Base-by-base conservation (phyloP, 2,888 invertebrate genomes). In the Ectobius pallidus region DNA sequence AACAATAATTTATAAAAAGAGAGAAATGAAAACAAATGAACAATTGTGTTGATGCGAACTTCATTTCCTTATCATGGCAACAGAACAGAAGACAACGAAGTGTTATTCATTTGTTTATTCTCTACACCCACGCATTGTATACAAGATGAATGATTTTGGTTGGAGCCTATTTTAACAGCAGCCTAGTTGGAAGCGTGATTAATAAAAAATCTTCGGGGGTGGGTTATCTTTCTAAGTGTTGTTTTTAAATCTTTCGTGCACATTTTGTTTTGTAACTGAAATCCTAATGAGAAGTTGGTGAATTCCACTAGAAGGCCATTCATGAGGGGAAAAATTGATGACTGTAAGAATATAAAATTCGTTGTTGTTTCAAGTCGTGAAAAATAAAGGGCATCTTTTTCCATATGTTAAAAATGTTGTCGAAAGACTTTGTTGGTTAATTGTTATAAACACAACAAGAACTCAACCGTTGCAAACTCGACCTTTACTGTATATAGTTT, bases 161-260 rank as follows among this genome's bases (percentile, higher is more conserved):
- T 58, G 30, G n/a, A 58, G 58, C 58, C 58, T 58, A 58, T 58
- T 58, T 58, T 32, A 58, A 58, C 32, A 58, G 58, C 58, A 30
- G 58, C 32, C 58, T 58, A 58, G 25, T 55, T 58, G 22, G 32
- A 58, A 58, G 58, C 58, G 30, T 32, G 58, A 30, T 30, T 30
- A 58, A 32, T 58, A 30, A 58, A 58, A 58, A 58, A 58, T 1
- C 3, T 58, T 18, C 14, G 30, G 27, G 9, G 27, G 11, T 14
- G 55, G 30, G 9, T 11, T 25, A 3, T 30, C 2, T 58, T 58
- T 16, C 58, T 58, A 58, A 58, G 58, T 30, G 30, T 27, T 9
- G 16, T 55, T 55, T 55, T 25, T 25, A 7, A 20, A 20, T 49
- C 49, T 18, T 6, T 14, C 20, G 25, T 52, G n/a, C 30, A 4